These are phyloP conservation scores for Drosophila colorata DNA, from an alignment of 2,888 invertebrate genomes.

Conservation along the genomic window DNA sequence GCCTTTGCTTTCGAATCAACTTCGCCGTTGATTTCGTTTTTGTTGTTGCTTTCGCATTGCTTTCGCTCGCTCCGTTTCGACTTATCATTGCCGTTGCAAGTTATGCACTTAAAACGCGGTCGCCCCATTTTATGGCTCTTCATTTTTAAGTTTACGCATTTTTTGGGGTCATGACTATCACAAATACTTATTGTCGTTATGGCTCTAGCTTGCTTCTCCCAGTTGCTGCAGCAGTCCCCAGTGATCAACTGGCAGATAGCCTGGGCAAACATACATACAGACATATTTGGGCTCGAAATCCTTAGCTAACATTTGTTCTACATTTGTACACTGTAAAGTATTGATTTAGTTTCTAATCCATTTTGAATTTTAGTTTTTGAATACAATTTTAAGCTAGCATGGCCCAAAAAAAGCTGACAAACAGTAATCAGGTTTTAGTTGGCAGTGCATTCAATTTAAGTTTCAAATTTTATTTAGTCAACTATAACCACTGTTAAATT, in stretches of 20 bases:
- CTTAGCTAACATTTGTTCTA: no score
- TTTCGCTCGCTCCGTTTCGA: conserved; percentile 61
- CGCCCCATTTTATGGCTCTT: conserved; percentile 51
- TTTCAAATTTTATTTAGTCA: no score
- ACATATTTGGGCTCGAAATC: not conserved
- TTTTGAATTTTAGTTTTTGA: no score
- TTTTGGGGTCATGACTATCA: conserved; percentile 68
- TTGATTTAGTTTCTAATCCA: no score
- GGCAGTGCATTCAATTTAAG: no score
- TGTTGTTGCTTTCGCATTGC: conserved; percentile 8
- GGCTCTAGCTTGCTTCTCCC: conserved; percentile 15
- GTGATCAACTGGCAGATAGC: conserved; percentile 9
- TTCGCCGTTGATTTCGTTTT: conserved; percentile 7
- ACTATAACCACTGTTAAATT: no score
- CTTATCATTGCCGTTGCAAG: conserved; percentile 65
- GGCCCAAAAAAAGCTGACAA: no score
- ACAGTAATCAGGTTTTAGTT: no score
- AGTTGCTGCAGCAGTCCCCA: not conserved
- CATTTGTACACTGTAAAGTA: no score
- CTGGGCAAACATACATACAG: not conserved
- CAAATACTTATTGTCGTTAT: conserved; percentile 57
- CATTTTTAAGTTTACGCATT: conserved; percentile 51
- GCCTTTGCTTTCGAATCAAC: not conserved
- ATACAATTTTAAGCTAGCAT: no score
- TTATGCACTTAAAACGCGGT: conserved; percentile 65